A percentile compares a stretch with the other conserved stretches of the same genome.
These are phyloP conservation scores for Sphaerolaimus hirsutus DNA, from an alignment of 2,888 invertebrate species.

Conservation along the genomic window DNA sequence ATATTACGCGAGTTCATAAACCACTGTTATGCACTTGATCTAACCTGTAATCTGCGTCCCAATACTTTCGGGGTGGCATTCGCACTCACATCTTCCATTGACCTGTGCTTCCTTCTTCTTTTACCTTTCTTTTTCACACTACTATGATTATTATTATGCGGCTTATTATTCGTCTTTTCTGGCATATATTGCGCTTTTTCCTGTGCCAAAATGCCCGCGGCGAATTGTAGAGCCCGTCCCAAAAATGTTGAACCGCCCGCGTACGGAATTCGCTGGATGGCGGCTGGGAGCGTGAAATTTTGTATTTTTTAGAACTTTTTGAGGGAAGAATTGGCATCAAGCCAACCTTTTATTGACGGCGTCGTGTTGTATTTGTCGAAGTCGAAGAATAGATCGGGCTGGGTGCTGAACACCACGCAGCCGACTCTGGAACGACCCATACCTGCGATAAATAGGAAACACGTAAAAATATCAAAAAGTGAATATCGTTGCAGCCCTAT, in stretches of 20 bases:
- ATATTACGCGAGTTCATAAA: too few relatives aligned
- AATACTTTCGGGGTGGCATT: too few relatives aligned
- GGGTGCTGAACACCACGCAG: conserved; percentile 11
- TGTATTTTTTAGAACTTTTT: background rate
- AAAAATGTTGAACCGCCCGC: conserved; percentile 19
- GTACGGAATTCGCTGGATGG: conserved; percentile 17
- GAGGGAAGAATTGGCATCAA: background rate
- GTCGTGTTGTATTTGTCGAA: conserved; percentile 17
- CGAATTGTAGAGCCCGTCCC: conserved; percentile 15
- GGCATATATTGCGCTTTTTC: conserved; percentile 17
- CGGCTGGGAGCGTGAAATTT: conserved; percentile 9
- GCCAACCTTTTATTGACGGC: conserved; percentile 11
- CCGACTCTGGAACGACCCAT: conserved; percentile 15
- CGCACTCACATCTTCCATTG: too few relatives aligned
- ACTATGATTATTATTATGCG: too few relatives aligned
- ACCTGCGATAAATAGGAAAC: too few relatives aligned
- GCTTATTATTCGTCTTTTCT: conserved; percentile 10
- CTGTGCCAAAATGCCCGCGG: conserved; percentile 17
- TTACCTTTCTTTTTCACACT: conserved; percentile 9
- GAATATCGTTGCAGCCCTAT: too few relatives aligned
- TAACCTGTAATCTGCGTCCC: too few relatives aligned
- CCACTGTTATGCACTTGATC: too few relatives aligned
- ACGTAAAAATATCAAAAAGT: too few relatives aligned
- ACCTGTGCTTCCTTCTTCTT: too few relatives aligned
- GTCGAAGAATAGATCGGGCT: conserved; percentile 18